A percentile compares a stretch with the other conserved stretches of the same genome.
These are phyloP conservation scores for Hirtodrosophila trivittata DNA, from an alignment of 2,888 invertebrate genomes.

Conservation along the genomic window DNA sequence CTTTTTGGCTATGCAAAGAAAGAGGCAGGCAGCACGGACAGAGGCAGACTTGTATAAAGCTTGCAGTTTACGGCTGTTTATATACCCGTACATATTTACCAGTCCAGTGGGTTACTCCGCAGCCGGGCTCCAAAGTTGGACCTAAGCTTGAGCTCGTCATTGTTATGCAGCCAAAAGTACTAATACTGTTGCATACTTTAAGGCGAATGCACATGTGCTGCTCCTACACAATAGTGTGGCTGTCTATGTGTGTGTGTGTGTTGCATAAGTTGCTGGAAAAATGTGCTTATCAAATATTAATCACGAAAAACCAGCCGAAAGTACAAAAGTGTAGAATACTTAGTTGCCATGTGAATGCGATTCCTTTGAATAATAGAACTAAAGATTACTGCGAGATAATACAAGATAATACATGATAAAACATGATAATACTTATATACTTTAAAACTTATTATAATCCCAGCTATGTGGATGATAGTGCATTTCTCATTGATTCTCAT, in stretches of 20 bases:
- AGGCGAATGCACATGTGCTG: constrained; percentile 29
- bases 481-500: no score
- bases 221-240: constrained; percentile 8
- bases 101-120: no score
- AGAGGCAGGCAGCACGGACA: constrained; percentile 18
- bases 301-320: constrained; percentile 10
- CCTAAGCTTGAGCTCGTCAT: constrained; percentile 35
- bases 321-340: constrained; percentile 15
- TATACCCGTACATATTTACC: constrained; percentile 7
- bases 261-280: constrained; percentile 8
- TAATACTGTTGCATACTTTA: constrained; percentile 63
- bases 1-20: constrained; percentile 49
- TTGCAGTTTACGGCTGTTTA: constrained; percentile 47
- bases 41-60: constrained; percentile 42
- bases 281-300: constrained; percentile 51
- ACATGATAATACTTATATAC: no score
- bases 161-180: constrained; percentile 59
- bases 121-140: constrained; percentile 28
- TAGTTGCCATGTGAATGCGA: background rate
- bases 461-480: no score
- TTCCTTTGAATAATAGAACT: no score
- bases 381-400: no score
- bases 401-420: no score
- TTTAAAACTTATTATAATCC: no score
- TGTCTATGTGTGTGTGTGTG: constrained; percentile 6